Conservation (phyloP, 2,113 vertebrate species). For the Melanostigma gelatinosum region DNA sequence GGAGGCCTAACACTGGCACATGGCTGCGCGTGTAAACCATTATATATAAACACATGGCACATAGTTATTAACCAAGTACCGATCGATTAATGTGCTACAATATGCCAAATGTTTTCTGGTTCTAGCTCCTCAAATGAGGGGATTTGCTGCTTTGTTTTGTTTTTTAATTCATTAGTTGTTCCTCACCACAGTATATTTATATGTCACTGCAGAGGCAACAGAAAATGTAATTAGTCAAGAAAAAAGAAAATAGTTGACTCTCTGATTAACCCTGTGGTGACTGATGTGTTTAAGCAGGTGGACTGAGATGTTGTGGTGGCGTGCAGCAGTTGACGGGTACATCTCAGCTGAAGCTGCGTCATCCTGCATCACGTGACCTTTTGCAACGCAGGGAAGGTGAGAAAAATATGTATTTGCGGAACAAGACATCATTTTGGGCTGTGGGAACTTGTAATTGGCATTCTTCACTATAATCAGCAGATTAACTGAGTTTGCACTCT, state of each 20-base stretch:
- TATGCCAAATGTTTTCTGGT: background rate
- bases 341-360: background rate
- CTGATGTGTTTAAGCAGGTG: constrained; percentile 43
- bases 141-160: background rate
- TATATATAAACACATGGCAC: background rate
- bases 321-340: background rate
- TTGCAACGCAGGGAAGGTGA: background rate
- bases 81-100: no score
- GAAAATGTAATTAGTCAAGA: constrained; percentile 29
- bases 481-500: background rate
- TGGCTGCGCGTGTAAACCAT: background rate
- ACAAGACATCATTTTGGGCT: background rate
- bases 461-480: background rate
- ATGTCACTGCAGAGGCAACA: background rate
- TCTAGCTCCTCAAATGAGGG: background rate
- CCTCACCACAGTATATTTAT: constrained; percentile 10
- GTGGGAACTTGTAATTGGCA: background rate
- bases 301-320: background rate
- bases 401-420: background rate
- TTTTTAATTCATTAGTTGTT: constrained; percentile 2
- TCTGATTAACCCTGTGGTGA: constrained; percentile 16
- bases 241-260: background rate
- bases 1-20: constrained; percentile 13
- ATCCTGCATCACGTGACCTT: background rate
- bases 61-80: background rate